Evolutionary conservation across 2,888 invertebrate genomes (phyloP).

Genomic region (Caenorhabditis sp.): DNA sequence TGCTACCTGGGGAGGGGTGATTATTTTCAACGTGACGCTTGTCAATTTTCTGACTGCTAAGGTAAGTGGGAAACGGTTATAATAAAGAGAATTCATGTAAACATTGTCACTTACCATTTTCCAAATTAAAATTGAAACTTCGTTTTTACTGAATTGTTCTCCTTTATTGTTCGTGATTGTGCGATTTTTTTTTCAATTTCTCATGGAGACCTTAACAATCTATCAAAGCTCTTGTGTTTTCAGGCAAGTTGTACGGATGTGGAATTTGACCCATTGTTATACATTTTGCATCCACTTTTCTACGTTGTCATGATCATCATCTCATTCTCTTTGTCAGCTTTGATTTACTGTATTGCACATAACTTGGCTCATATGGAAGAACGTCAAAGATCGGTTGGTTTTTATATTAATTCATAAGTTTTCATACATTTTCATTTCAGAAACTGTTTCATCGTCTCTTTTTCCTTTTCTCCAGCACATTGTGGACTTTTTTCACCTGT

Average conservation of each 20-base stretch:
- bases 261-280: conserved; percentile 38
- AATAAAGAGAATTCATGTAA: not conserved
- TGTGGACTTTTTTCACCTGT: conserved; percentile 70
- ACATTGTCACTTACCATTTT: no score
- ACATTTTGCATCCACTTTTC: conserved; percentile 51
- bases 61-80: conserved; percentile 28
- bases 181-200: no score
- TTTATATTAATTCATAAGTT: not conserved
- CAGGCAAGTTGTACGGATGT: conserved; percentile 40
- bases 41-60: conserved; percentile 55
- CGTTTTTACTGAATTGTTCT: no score
- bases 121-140: no score
- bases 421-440: conserved; percentile 43
- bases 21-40: conserved; percentile 46
- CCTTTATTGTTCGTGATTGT: no score
- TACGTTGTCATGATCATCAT: conserved; percentile 66
- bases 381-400: conserved; percentile 54
- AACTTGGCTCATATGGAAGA: conserved; percentile 62
- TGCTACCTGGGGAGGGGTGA: conserved; percentile 57
- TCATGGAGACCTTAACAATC: no score
- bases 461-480: conserved; percentile 68
- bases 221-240: no score
- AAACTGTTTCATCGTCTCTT: conserved; percentile 68
- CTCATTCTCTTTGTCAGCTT: conserved; percentile 63
- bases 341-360: conserved; percentile 68